Conservation (phyloP, 64 coral and sea anemone species). For the Stichodactyla helianthus region DNA sequence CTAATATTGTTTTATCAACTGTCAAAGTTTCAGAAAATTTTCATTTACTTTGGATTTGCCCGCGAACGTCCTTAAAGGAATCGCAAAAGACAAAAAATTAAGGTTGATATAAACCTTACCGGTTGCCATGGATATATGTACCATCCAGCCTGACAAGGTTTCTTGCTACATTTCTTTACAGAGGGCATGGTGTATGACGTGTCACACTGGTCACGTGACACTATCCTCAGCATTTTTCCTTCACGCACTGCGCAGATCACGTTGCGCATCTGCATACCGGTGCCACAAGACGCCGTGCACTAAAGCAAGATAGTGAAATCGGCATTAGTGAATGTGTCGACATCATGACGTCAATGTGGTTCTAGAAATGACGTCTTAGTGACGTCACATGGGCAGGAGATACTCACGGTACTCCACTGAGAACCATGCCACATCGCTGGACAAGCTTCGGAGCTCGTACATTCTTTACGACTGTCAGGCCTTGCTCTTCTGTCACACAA, state of each 20-base stretch:
- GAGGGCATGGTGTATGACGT: constrained; percentile 12
- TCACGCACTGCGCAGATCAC: constrained; percentile 54
- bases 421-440: constrained; percentile 85
- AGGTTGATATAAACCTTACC: constrained; percentile 17
- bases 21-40: no score
- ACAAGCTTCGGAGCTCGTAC: constrained; percentile 32
- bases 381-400: background rate
- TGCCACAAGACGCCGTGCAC: constrained; percentile 72
- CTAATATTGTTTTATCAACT: no score
- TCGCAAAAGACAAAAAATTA: background rate
- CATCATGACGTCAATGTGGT: no score
- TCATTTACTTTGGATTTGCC: no score
- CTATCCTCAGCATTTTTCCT: constrained; percentile 40
- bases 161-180: constrained; percentile 35
- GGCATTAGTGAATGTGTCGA: background rate
- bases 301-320: background rate
- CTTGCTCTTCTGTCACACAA: constrained; percentile 54
- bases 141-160: constrained; percentile 70
- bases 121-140: constrained; percentile 70
- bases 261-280: constrained; percentile 74
- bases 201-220: constrained; percentile 52
- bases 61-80: no score
- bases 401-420: constrained; percentile 75
- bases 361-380: background rate
- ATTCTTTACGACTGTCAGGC: constrained; percentile 49